Base-by-base conservation (phyloP, 2,113 vertebrate species). In the Turdus rufiventris region DNA sequence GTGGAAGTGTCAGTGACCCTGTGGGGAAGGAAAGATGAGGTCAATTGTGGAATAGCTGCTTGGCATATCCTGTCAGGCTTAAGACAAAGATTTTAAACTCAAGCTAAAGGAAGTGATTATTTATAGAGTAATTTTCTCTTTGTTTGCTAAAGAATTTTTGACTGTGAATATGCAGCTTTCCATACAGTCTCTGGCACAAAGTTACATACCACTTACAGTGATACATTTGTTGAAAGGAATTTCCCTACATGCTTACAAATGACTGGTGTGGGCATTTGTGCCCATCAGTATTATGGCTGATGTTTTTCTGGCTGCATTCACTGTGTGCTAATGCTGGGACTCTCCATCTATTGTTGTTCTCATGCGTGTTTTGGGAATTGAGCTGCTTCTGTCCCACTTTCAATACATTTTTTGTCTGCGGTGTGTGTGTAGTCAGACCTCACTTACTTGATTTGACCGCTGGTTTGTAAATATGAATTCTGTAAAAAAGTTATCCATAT, bases 241-340 rank as follows among this genome's bases (percentile, higher is more conserved):
- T 94, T 95, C 53, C 73, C 58, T 91, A 36, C 57, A 7, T 3
- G 8, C 80, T 65, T 54, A 40, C 62, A 89, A 65, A 79, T 70
- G 29, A 53, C 42, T 95, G 58, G 34, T 89, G 71, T 89, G 71
- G 93, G 89, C 74, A 92, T 91, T 77, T 66, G 81, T n/a, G 23
- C 43, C 75, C 56, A 26, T 79, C 85, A 20, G 73, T 91, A 71
- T 91, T 91, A 54, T 9, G 87, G 72, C 48, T 91, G 78, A 51
- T 93, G 85, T 80, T 93, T 94, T 91, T 80, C 85, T 93, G 94
- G 89, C 89, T 83, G 91, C 38, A 23, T 88, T 97, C 56, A 62
- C 75, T 58, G 14, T 65, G 93, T 84, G 48, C 58, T 91, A 75
- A 84, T 91, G 88, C 91, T 94, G 72, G 51, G 80, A 93, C 78